Base-by-base conservation (phyloP, 2,113 vertebrate genomes). In the Solea solea region DNA sequence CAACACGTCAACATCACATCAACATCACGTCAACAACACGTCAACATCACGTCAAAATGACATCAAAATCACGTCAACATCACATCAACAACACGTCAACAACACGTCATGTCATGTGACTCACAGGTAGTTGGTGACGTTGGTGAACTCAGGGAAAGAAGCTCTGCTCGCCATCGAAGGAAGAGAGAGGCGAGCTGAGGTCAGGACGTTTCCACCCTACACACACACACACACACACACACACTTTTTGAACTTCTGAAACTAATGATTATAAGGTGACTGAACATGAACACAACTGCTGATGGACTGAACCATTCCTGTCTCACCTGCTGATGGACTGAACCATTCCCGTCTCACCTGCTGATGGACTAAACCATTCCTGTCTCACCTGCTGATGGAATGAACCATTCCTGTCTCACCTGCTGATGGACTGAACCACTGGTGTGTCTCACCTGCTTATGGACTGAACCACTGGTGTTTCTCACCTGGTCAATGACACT, bases 41-140 rank as follows among this genome's bases (percentile, higher is more conserved):
- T 7, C 13, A n/a, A 50, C 48, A 50, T 1, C 14, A 46, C 44
- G 8, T 16, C 50, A 21, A 46, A 8, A 50, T 12, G 8, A 50
- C 7, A 10, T 46, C 4, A 21, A 51, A 15, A 50, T 1, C 14
- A 46, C 44, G 8, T 16, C 50, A 21, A 46, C 48, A 50, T 12
- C 48, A 50, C 7, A 10, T 46, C 4, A 21, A 51, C 50, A 51
- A 16, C 15, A 51, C 6, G 8, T 8, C 50, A 51, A 51, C 50
- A 16, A 51, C 15, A 51, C 3, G 9, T 16, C 50, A 25, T 40
- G 46, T 62, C 45, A 60, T 54, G 73, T 39, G 50, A 85, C 97
- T 98, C 90, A 98, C 97, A 98, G 92, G 83, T 98, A 95, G 90
- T 97, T 98, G 74, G 97, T 97, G 89, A 98, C 97, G 4, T 93